Percentiles rank a stretch among this genome's conserved stretches.
These are phyloP conservation scores for Aselliscus stoliczkanus DNA, from an alignment of 2,797 vertebrate genomes.

Conservation along the genomic window DNA sequence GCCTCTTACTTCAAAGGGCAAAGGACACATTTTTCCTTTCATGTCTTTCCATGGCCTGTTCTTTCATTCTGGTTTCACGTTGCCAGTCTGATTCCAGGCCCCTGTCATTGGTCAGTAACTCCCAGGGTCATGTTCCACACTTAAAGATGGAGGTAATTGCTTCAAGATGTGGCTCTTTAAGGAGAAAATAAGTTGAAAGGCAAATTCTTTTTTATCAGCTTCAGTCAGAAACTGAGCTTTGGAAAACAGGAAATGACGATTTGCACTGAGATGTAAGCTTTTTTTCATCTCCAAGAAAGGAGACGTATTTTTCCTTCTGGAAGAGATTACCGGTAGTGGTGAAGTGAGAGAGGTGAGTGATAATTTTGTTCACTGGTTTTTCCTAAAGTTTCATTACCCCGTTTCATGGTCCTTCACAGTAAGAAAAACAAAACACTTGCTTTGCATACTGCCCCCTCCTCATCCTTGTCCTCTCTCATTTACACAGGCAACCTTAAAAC, in stretches of 20 bases:
- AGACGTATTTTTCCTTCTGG: not conserved
- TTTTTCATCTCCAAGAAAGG: slow-evolving; percentile 16
- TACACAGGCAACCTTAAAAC: not conserved
- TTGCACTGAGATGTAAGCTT: not conserved
- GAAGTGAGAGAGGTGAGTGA: not conserved
- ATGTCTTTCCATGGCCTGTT: slow-evolving; percentile 71
- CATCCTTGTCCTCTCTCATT: not conserved
- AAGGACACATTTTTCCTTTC: slow-evolving; percentile 74
- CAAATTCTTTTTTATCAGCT: slow-evolving; percentile 78
- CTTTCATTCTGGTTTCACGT: slow-evolving; percentile 77
- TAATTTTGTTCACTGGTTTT: not conserved
- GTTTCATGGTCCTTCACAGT: not conserved
- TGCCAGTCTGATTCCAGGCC: slow-evolving; percentile 70
- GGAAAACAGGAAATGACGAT: slow-evolving; percentile 40
- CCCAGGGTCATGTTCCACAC: slow-evolving; percentile 78
- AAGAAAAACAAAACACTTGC: not conserved
- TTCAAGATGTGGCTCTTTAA: slow-evolving; percentile 80
- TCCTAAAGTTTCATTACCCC: not conserved
- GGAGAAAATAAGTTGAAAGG: slow-evolving; percentile 73
- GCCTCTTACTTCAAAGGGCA: slow-evolving; percentile 72
- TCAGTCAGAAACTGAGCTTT: slow-evolving; percentile 45
- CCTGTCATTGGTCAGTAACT: slow-evolving; percentile 79
- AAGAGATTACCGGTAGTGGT: slow-evolving; percentile 25
- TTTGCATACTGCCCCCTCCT: not conserved
- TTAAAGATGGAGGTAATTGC: slow-evolving; percentile 80